Base-by-base conservation (phyloP, 2,797 vertebrate genomes). In the Sparidentex hasta region DNA sequence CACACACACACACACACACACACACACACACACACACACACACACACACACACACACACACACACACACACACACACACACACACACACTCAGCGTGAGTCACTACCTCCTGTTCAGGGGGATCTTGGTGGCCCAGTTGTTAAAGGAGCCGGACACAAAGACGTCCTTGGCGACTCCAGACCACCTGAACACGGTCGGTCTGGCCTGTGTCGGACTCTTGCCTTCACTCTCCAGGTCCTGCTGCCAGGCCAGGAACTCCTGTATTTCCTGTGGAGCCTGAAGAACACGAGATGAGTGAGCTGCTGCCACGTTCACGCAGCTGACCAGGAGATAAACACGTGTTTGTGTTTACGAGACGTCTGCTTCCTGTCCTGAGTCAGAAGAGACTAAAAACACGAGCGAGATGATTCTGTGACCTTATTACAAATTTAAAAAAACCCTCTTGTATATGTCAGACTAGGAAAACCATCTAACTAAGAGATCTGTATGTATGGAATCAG, bases 111-210 rank as follows among this genome's bases (percentile, higher is more conserved):
- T 96, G 17, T 97, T 98, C 61, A 99, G 96, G 0, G 98, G 98
- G 82, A 99, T 98, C 94, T 99, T 99, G 67, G 91, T 94, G 78
- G 93, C 94, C 98, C 98, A 99, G 93, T 97, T 99, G 94, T 99
- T 99, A 82, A 99, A 99, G 23, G 98, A 98, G 0, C 98, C 98
- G 0, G 98, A 98, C 29, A 99, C 91, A 84, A 95, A 99, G 61
- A 99, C 97, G 1, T 99, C 98, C 58, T 98, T 99, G 69, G 96
- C 98, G 0, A 90, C 95, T 4, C 97, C 97, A 0, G 95, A 92
- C 98, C 98, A 99, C 21, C 96, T 96, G 80, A 99, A 99, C 7
- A 99, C 96, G 0, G 98, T 99, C 0, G 97, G 98, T 43, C 96
- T 95, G 66, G 96, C 97, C 38, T 96, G 96, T 0, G 95, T 89